Conservation (phyloP, 2,797 vertebrate species). For the Perodicticus potto region DNA sequence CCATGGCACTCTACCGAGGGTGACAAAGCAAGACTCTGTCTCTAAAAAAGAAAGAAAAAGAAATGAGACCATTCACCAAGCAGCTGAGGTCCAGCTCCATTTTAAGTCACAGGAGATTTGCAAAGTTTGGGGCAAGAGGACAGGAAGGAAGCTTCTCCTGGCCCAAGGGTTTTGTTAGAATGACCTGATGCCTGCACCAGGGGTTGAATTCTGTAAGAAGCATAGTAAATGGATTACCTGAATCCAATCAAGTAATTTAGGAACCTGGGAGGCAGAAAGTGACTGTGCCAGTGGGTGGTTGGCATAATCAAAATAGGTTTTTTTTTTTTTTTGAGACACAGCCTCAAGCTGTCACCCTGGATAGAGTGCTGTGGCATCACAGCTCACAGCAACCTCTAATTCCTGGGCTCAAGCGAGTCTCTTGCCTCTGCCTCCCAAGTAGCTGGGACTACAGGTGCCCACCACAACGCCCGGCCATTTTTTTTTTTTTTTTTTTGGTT, state of each 20-base stretch:
- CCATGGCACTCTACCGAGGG: too few species aligned
- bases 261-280: not conserved
- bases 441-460: too few species aligned
- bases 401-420: too few species aligned
- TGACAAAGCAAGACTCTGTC: too few species aligned
- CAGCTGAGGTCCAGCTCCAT: not conserved
- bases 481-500: too few species aligned
- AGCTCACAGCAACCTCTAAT: too few species aligned
- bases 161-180: not conserved
- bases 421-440: too few species aligned
- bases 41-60: too few species aligned
- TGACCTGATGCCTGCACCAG: not conserved
- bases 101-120: not conserved
- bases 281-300: not conserved
- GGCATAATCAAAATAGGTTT: slow-evolving; percentile 21
- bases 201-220: not conserved
- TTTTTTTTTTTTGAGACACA: too few species aligned
- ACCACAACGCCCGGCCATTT: too few species aligned
- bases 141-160: not conserved
- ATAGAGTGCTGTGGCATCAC: too few species aligned
- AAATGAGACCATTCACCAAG: not conserved
- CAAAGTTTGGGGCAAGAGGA: slow-evolving; percentile 1
- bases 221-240: not conserved
- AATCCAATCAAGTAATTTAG: slow-evolving; percentile 7
- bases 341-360: too few species aligned